Evolutionary conservation across 2,797 vertebrate species (phyloP), one percentile per base, ranked within the genome.

Genomic region (Eurystomus glaucurus): DNA sequence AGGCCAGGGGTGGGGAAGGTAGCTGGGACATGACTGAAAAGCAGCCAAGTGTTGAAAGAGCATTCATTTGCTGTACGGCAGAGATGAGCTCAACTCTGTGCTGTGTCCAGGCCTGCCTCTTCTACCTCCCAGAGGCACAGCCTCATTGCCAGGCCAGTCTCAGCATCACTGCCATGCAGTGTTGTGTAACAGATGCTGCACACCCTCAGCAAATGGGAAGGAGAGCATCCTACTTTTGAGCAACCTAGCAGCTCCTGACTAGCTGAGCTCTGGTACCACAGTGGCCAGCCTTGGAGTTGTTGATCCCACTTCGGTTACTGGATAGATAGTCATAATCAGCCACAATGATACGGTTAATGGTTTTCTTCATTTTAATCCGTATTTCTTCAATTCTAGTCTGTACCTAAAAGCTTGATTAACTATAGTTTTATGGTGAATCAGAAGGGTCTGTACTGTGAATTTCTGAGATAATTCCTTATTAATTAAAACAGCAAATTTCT

Each of bases 401-500:
- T 61, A 70, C 46, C 39, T 70, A 65, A 76, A 51, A 64, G 11
- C 77, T 72, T 76, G 70, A 90, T 92, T 91, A 64, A 77, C 85
- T 95, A 95, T 68, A 87, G 16, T 70, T 79, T 64, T 70, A 52
- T 37, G 26, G 31, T 69, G 70, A 93, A 70, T 86, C 60, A 85
- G 65, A 95, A 82, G 37, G 58, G 58, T 80, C 66, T 91, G 43
- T 68, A 45, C 45, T 51, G 11, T 39, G 78, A 83, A 94, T 86
- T 96, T 94, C 65, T 78, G 60, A 91, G 61, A 90, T 86, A 94
- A 95, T 86, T 84, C 72, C 41, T 2, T 29, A 91, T 46, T 97
- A 95, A 94, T 95, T 91, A 90, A 96, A 91, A 65, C 45, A 68
- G 72, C 50, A 75, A 85, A 85, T 93, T 95, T 94, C 68, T 72